Conservation (phyloP, 2,113 vertebrate species). For the Patagioenas fasciata region DNA sequence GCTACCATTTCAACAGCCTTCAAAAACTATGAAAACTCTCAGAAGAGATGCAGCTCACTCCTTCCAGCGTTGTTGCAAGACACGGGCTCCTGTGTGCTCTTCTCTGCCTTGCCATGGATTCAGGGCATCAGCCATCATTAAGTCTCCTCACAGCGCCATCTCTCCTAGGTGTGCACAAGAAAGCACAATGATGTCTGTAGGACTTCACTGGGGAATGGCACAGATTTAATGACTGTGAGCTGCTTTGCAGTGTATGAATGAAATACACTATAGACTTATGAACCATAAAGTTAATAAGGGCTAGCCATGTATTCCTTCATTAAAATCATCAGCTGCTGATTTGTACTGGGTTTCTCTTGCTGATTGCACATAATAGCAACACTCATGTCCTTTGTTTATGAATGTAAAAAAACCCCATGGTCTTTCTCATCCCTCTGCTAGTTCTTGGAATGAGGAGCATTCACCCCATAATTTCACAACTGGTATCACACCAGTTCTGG, state of each 20-base stretch:
- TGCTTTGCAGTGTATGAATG: neutral
- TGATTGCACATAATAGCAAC: accelerated
- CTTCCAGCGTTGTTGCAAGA: neutral
- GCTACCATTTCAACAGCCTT: neutral
- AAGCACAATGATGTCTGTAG: neutral
- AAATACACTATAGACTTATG: accelerated
- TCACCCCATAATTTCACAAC: neutral
- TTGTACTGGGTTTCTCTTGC: neutral
- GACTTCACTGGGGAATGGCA: neutral
- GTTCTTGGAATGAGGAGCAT: neutral
- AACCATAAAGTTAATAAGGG: neutral
- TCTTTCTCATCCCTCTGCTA: neutral
- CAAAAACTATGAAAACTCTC: neutral
- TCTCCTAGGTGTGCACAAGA: neutral
- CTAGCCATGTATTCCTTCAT: neutral
- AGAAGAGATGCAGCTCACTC: neutral
- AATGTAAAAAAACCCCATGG: accelerated
- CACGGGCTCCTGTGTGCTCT: neutral
- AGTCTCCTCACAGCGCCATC: neutral
- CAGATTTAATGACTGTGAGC: neutral
- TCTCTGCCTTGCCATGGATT: neutral
- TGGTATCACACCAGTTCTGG: neutral
- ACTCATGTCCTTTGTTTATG: neutral
- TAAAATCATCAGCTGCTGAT: neutral
- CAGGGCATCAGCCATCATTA: neutral